Evolutionary conservation across 2,888 invertebrate genomes (phyloP), one percentile per base, ranked within the genome.

Genomic region (Pediacus dermestoides): DNA sequence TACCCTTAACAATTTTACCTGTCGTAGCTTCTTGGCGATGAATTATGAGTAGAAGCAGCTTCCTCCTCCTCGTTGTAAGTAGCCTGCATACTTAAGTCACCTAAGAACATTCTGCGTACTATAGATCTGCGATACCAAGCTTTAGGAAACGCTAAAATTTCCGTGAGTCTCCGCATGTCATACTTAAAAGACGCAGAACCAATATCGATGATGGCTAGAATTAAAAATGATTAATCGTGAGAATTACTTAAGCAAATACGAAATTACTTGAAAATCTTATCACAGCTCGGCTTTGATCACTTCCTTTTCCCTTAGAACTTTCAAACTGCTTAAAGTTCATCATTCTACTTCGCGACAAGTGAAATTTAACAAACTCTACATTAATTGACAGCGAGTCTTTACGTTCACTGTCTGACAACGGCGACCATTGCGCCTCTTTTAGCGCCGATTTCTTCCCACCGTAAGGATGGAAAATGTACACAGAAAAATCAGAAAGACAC

Each of bases 381-480:
- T 95, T 94, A 40, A 96, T 86, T 58, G 92, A 93, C 6, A 96
- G 75, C 0, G 95, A 95, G 72, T 96, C 95, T 66, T 95, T 95
- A 32, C 95, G 75, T 69, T 93, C 93, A 45, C 85, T 85, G 61
- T 91, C 91, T 0, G 88, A 82, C 2, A 89, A 71, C 0, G 90
- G 90, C 0, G 89, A 88, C 81, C 89, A 89, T 64, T 89, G 89
- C 0, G 88, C 82, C 64, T 85, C 85, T 64, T 85, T 85, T 4
- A 75, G 55, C 4, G 85, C 83, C 33, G 86, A 78, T 68, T 91
- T 91, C 68, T 92, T 92, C 31, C 87, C 88, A 4, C 95, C 95
- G 65, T 96, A 99, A 0, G 97, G 97, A 73, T 97, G 97, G 73
- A 96, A 99, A 60, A 99, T 92, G 70, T 93, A 95, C 2, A 99